Evolutionary conservation across 2,797 vertebrate genomes (phyloP), one percentile per base, ranked within the genome.

Genomic region (Leptatherina wallacei): DNA sequence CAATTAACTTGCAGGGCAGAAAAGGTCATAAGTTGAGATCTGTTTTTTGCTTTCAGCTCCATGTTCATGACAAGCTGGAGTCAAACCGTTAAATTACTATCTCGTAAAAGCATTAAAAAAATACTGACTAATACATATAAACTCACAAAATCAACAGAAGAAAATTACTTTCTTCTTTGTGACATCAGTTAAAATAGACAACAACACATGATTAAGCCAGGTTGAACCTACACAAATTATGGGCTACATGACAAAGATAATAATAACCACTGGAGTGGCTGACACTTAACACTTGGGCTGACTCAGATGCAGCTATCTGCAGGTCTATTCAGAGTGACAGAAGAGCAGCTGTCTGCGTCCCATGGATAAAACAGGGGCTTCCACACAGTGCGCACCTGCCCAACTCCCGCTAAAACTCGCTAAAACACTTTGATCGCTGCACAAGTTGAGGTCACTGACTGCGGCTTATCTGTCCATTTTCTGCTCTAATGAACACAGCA

Each of bases 391-490:
- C 3, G 58, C 90, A 90, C 87, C 86, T 86, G 82, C 75, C 79
- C 59, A 20, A 55, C 74, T 78, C 70, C 78, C 65, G 60, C 77
- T 64, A 36, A 65, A 72, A 69, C 78, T 40, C 56, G 44, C 69
- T 12, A n/a, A n/a, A 32, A 59, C 63, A 22, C 61, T 71, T 56
- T 67, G 73, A 77, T 75, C 78, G 7, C 38, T 0, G 49, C 51
- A 60, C 56, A 27, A 6, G 33, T 24, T 0, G n/a, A 35, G 88
- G 85, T 90, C 86, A 82, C 36, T 80, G 80, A 83, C 84, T 71
- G 3, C 61, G 5, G 40, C 81, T 92, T 92, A 89, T 92, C 85
- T 87, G 74, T 69, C 54, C 77, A 44, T 54, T 72, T 65, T 66
- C 59, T 61, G 58, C 73, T 63, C 58, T 5, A 44, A 65, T 80